Evolutionary conservation across 2,113 vertebrate species (phyloP), one percentile per base, ranked within the genome.

Genomic region (Zonotrichia leucophrys): DNA sequence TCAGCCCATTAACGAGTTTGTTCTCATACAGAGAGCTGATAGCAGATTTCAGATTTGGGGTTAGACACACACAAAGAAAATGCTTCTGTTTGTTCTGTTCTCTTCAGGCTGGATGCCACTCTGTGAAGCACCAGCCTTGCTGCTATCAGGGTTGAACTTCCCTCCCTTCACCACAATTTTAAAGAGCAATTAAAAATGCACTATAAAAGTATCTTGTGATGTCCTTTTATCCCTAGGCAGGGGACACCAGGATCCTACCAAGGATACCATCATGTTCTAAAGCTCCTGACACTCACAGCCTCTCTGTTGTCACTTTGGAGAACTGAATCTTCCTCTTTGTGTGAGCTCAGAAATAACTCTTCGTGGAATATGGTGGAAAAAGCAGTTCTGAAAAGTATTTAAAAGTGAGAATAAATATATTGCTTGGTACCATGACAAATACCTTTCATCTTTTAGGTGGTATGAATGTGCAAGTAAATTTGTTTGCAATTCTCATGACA

Each of bases 201-300:
- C 9, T 39, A 14, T n/a, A 12, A 59, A 78, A 30, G 3, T 44
- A 3, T 27, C 2, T 52, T 35, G 3, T 0, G 3, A 8, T 33
- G 31, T 12, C 11, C 33, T 72, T 0, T 46, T 42, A 31, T 64
- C 18, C 25, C 23, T 80, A 42, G 39, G 63, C 35, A 80, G 33
- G 9, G 44, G 3, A 55, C 42, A 39, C 5, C 42, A 50, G 33
- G 15, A 30, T 75, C 35, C 58, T 58, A 17, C 10, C 42, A 63
- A 63, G 33, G 23, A 67, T 20, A 10, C 10, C 25, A 9, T 46
- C 27, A 2, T 24, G 28, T n/a, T 89, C n/a, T 58, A 17, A 81
- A 60, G 9, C 11, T 23, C 14, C 19, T 53, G 19, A 8, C 16
- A 28, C 31, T 89, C 63, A 50, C 12, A 70, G 0, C 2, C 33